These are phyloP conservation scores for Hypomesus transpacificus DNA, from an alignment of 2,113 vertebrate species.

Conservation along the genomic window DNA sequence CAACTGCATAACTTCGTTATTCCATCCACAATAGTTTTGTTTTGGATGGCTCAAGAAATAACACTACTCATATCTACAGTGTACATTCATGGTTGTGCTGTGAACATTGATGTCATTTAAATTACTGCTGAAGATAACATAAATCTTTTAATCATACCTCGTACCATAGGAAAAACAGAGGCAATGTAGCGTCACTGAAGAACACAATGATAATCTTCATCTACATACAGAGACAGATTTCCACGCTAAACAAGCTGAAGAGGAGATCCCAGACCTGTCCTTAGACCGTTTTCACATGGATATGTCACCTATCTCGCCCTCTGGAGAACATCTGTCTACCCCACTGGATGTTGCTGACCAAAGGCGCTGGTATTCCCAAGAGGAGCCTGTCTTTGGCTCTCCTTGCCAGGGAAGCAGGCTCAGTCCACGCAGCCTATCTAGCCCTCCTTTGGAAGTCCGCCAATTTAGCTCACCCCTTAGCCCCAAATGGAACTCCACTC, in stretches of 20 bases:
- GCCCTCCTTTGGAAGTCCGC: conserved; percentile 43
- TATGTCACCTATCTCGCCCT: conserved; percentile 19
- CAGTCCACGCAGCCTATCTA: conserved; percentile 42
- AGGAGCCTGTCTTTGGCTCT: conserved; percentile 12
- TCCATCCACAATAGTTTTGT: no score
- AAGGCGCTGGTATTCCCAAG: neutral
- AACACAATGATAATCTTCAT: neutral
- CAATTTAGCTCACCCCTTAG: conserved; percentile 44
- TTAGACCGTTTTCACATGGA: conserved; percentile 13
- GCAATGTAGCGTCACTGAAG: conserved; percentile 7
- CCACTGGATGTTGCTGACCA: conserved; percentile 43
- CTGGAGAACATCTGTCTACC: conserved; percentile 29
- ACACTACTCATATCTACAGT: no score
- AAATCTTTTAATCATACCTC: neutral
- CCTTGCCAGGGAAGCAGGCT: conserved; percentile 12
- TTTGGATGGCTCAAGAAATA: no score
- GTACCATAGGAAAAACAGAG: conserved; percentile 28
- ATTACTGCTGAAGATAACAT: no score
- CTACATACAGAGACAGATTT: conserved; percentile 6
- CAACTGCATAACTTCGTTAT: no score
- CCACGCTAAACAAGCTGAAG: conserved; percentile 15
- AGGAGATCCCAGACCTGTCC: conserved; percentile 12
- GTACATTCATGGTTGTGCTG: no score
- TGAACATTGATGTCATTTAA: no score
- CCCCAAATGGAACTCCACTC: conserved; percentile 55